A percentile compares a stretch with the other conserved stretches of the same genome.
Conservation (phyloP, 2,113 vertebrate species). For the Paradoxurus hermaphroditus region DNA sequence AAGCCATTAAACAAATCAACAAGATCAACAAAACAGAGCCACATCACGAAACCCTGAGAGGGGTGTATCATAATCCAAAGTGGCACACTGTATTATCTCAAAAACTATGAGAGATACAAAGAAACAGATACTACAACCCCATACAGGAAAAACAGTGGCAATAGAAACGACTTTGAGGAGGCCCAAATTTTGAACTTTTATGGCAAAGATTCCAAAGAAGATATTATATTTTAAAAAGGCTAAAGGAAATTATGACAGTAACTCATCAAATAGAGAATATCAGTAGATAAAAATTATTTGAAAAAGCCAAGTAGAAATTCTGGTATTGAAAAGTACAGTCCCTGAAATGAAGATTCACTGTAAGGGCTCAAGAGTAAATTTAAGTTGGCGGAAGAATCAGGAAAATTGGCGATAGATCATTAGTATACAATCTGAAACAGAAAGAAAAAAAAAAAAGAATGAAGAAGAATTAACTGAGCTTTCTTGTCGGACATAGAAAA, state of each 20-base stretch:
- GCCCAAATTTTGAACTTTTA: not conserved
- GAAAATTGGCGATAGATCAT: not conserved
- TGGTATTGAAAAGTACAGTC: not conserved
- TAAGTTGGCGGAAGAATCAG: not conserved
- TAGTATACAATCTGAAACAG: not conserved
- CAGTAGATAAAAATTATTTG: not conserved
- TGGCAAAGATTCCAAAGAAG: not conserved
- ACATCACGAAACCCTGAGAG: not conserved
- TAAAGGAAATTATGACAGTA: not conserved
- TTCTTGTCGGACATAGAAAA: not conserved
- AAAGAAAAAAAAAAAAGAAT: not conserved
- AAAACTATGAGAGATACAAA: not conserved
- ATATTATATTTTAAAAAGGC: not conserved
- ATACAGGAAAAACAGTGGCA: not conserved
- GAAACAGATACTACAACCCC: not conserved
- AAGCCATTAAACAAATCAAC: not conserved
- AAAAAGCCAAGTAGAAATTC: not conserved
- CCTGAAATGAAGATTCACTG: not conserved
- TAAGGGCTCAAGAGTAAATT: not conserved
- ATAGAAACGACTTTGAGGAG: not conserved
- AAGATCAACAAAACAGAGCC: not conserved
- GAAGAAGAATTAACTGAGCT: not conserved
- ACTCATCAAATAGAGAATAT: not conserved
- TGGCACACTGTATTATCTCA: not conserved
- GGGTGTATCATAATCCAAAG: not conserved